phyloP scores from a whole-genome alignment of 2,797 vertebrate genomes.

The Siniperca obscura region DNA sequence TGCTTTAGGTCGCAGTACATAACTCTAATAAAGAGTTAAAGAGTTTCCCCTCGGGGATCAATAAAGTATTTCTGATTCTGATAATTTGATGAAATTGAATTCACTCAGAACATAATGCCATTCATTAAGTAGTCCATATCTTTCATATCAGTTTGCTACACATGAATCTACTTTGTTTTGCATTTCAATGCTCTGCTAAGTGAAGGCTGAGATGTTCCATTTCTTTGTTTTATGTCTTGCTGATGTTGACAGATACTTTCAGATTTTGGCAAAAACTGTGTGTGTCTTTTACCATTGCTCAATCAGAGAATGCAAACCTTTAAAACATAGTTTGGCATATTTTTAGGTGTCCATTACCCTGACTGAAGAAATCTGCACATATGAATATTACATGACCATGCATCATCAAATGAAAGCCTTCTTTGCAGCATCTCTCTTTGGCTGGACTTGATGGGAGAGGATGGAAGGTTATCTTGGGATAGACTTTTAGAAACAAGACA shows the following conservation, averaged over 20 bases:
- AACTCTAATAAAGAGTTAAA: neutral
- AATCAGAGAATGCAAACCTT: conserved; percentile 15
- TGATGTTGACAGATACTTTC: neutral
- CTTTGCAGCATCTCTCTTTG: conserved; percentile 23
- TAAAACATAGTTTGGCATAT: conserved; percentile 23
- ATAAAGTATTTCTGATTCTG: neutral
- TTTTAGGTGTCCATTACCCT: conserved; percentile 43
- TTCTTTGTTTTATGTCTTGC: neutral
- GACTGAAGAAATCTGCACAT: conserved; percentile 30
- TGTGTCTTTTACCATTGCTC: neutral
- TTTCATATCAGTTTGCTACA: neutral
- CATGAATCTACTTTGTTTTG: neutral
- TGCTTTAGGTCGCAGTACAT: neutral
- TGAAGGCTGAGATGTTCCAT: neutral
- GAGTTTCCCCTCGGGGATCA: too few species aligned
- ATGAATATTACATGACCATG: conserved; percentile 71
- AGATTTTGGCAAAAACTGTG: neutral
- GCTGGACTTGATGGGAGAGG: conserved; percentile 7
- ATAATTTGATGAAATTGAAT: neutral
- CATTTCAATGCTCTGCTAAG: neutral
- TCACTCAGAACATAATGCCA: neutral
- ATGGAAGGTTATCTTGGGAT: conserved; percentile 31
- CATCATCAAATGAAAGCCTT: conserved; percentile 43
- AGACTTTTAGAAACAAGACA: conserved; percentile 2
- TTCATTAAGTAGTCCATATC: neutral